These are phyloP conservation scores for Euthynnus affinis DNA, from an alignment of 2,797 vertebrate species.

Conservation along the genomic window DNA sequence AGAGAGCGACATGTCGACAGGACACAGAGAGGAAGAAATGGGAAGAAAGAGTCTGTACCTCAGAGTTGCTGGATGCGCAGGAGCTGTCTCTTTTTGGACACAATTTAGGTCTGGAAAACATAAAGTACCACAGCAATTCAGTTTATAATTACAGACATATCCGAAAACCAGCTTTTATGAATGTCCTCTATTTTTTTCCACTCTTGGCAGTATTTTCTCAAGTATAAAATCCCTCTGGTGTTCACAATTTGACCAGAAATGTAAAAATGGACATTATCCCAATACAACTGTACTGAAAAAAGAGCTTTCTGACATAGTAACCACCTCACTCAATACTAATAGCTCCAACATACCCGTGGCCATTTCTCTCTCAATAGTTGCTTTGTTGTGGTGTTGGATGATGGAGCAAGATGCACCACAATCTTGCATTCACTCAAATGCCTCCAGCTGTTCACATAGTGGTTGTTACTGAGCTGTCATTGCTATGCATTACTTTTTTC, in stretches of 20 bases:
- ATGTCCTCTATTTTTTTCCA: conserved; percentile 22
- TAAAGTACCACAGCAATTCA: conserved; percentile 63
- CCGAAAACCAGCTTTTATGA: conserved; percentile 44
- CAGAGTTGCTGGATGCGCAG: conserved; percentile 82
- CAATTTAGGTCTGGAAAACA: conserved; percentile 86
- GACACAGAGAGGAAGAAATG: neutral
- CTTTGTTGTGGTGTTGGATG: conserved; percentile 58
- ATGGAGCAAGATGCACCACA: conserved; percentile 37
- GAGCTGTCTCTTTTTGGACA: conserved; percentile 83
- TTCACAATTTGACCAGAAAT: conserved; percentile 56
- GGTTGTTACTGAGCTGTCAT: conserved; percentile 32
- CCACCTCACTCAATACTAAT: conserved; percentile 47
- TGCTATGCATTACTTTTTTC: conserved; percentile 27
- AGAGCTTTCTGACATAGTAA: conserved; percentile 49
- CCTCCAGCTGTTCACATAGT: conserved; percentile 36
- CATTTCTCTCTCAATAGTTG: conserved; percentile 46
- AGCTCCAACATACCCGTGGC: conserved; percentile 56
- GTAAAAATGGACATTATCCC: conserved; percentile 49
- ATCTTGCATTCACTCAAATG: conserved; percentile 47
- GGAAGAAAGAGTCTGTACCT: conserved; percentile 75
- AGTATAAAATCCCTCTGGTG: conserved; percentile 39
- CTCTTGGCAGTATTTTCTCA: conserved; percentile 25
- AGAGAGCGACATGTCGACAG: conserved; percentile 1
- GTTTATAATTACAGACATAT: conserved; percentile 61
- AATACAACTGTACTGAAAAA: conserved; percentile 31